Conservation (phyloP, 2,113 vertebrate species). For the Ctenodactylus gundi region DNA sequence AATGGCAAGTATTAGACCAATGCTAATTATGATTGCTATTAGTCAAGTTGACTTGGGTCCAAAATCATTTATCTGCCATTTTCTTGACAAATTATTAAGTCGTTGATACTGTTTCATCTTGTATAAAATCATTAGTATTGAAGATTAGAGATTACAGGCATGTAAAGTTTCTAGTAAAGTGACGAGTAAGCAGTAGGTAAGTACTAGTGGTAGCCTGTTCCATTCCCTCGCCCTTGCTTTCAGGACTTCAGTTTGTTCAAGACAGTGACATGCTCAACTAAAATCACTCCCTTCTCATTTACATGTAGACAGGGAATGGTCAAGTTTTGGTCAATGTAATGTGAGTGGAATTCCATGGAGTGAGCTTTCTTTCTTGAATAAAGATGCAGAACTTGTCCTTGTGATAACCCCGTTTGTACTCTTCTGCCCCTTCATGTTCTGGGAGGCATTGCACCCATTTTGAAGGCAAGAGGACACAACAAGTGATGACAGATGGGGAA, state of each 20-base stretch:
- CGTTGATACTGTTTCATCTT: neutral
- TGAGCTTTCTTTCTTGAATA: neutral
- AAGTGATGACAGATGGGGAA: neutral
- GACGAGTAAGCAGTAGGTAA: neutral
- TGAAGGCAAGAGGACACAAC: neutral
- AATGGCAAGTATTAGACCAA: neutral
- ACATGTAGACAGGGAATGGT: neutral
- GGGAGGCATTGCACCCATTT: neutral
- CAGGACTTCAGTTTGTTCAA: slow-evolving; percentile 11
- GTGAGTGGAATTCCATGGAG: neutral
- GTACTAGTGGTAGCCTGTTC: neutral
- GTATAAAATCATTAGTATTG: neutral
- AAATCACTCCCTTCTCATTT: neutral
- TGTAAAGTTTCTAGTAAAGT: neutral
- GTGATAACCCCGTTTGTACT: neutral
- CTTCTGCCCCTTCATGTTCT: neutral
- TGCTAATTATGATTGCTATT: neutral
- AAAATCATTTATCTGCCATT: neutral
- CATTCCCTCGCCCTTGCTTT: neutral
- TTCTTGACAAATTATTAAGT: neutral
- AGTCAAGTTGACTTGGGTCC: neutral
- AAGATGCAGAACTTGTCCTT: neutral
- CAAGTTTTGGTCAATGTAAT: neutral
- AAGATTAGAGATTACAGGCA: neutral
- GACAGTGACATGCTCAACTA: neutral